Percentiles rank a stretch among this genome's conserved stretches.
These are phyloP conservation scores for Okapia johnstoni DNA, from an alignment of 2,113 vertebrate genomes.

Conservation along the genomic window DNA sequence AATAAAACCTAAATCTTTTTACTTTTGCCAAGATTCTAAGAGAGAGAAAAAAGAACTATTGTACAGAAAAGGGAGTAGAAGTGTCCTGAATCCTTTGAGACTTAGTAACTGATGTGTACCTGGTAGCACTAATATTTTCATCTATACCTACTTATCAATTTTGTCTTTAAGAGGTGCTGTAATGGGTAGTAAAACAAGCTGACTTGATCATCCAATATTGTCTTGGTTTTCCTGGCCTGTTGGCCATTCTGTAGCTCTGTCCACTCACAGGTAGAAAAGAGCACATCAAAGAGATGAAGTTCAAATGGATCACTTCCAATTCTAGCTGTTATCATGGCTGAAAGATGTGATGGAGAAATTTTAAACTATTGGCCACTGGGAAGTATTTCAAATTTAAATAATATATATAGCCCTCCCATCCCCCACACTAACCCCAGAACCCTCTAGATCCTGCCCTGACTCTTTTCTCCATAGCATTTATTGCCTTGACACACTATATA, in stretches of 20 bases:
- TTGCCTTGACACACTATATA: neutral
- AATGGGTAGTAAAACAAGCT: neutral
- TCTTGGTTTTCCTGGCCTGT: neutral
- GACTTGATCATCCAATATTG: neutral
- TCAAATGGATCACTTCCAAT: neutral
- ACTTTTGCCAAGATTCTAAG: neutral
- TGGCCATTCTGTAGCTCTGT: neutral
- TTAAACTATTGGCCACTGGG: neutral
- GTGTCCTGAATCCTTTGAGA: neutral
- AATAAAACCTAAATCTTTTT: neutral
- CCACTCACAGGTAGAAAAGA: neutral
- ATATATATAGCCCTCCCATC: too few relatives aligned
- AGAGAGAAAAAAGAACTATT: neutral
- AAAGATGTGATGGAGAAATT: neutral
- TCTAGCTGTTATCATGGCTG: neutral
- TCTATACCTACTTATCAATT: neutral
- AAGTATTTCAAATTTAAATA: conserved; percentile 1
- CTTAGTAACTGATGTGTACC: neutral
- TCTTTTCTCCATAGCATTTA: neutral
- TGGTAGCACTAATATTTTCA: neutral
- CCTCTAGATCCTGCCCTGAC: neutral
- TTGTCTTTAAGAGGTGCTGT: neutral
- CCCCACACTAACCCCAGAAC: neutral
- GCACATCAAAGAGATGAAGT: neutral
- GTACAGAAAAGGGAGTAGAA: neutral